Percentiles rank a stretch among this genome's conserved stretches.
These are phyloP conservation scores for Typhlomys cinereus DNA, from an alignment of 2,113 vertebrate species.

Conservation along the genomic window DNA sequence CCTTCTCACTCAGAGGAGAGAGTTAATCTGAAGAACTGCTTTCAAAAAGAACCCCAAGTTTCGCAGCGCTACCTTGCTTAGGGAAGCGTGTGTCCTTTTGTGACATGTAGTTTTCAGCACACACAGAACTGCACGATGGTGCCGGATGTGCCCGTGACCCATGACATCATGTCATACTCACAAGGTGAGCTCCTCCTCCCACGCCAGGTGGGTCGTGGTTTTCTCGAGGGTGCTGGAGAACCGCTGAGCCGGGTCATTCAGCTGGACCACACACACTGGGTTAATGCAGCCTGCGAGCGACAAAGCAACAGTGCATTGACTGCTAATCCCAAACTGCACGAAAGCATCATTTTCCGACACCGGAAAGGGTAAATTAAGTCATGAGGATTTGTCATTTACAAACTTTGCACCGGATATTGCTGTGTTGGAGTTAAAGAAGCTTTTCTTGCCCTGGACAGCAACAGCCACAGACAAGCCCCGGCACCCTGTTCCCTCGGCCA, in stretches of 20 bases:
- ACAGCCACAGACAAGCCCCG: background rate
- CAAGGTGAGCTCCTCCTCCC: conserved; percentile 97
- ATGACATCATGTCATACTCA: conserved; percentile 81
- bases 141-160: background rate
- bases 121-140: fast-evolving
- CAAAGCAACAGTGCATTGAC: background rate
- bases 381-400: background rate
- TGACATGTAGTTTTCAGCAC: background rate
- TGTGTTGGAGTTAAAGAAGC: too few species aligned
- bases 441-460: too few species aligned
- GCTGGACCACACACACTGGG: conserved; percentile 86
- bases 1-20: background rate
- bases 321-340: background rate
- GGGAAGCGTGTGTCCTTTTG: background rate
- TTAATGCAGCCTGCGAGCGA: conserved; percentile 84
- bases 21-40: background rate
- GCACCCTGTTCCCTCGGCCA: background rate
- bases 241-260: conserved; percentile 94
- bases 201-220: conserved; percentile 85
- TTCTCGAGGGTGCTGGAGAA: conserved; percentile 87
- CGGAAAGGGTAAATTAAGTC: background rate
- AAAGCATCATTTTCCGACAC: background rate
- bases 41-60: background rate
- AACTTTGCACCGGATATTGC: too few species aligned
- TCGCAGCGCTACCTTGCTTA: background rate